Base-by-base conservation (phyloP, 2,888 invertebrate genomes). In the Scrobipalpa costella region DNA sequence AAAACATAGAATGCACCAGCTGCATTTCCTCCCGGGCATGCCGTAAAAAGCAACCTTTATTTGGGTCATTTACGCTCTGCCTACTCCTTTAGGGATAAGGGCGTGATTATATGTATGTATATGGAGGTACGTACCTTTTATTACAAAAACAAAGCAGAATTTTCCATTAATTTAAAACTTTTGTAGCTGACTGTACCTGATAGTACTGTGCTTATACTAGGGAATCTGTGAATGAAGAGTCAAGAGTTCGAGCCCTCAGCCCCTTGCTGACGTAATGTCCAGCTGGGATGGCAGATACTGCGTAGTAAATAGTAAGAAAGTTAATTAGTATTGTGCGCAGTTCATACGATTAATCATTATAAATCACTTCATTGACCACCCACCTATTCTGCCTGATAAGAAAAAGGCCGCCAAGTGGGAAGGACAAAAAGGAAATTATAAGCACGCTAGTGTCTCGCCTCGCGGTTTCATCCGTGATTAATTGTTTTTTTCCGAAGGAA, bases 161-260 rank as follows among this genome's bases (percentile, higher is more conserved):
- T n/a, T n/a, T 27, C 27, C 27, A 27, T 27, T 27, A 2, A 27
- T 27, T 27, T 27, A 27, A 13, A 40, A 40, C 13, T 9, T 40
- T 13, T 40, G 40, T 13, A 40, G 40, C 13, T 11, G 13, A 40
- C 13, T 40, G 40, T 40, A 40, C 13, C 40, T 3, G 13, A 13
- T 13, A 40, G 13, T 40, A 13, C 9, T 13, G 11, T 40, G 13
- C 13, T 40, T 11, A 40, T 40, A 40, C 40, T 44, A 44, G 7
- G n/a, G 44, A 70, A 75, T 76, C 74, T 74, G 70, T 80, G 79
- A 80, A 80, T 80, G 80, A 74, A 76, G 66, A 68, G 68, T 65
- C 67, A 72, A 27, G 49, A 66, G 75, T 73, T 76, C 75, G 69
- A 65, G 73, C 73, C 73, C 74, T 71, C 63, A 62, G 47, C 5